A percentile compares a stretch with the other conserved stretches of the same genome.
Conservation (phyloP, 2,113 vertebrate genomes). For the Tylochromis polylepis region DNA sequence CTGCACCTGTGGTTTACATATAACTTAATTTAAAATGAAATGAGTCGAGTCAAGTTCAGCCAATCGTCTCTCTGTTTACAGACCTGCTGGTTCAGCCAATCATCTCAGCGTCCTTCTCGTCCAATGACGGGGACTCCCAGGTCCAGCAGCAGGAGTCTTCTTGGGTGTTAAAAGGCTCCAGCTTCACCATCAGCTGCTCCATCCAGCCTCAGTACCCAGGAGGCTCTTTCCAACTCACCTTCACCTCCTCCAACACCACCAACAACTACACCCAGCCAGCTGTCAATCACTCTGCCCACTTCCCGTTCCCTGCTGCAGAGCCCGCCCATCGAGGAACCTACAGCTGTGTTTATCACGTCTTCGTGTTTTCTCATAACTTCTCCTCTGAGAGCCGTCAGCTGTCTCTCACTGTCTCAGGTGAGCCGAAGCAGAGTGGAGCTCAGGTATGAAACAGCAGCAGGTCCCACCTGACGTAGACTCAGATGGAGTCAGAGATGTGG, state of each 20-base stretch:
- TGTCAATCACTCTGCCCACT: background rate
- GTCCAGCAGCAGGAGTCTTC: background rate
- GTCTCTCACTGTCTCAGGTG: background rate
- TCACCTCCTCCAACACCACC: background rate
- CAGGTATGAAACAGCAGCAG: background rate
- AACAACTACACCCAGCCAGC: background rate
- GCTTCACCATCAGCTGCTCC: background rate
- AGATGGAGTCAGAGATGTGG: accelerated
- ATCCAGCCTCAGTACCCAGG: background rate
- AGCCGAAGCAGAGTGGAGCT: background rate
- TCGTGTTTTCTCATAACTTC: background rate
- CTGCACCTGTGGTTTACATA: no score
- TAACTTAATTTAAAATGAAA: background rate
- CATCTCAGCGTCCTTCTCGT: background rate
- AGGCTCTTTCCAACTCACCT: background rate
- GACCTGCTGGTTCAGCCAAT: background rate
- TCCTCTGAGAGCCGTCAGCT: background rate
- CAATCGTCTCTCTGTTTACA: background rate
- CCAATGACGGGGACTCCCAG: background rate
- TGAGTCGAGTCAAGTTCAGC: background rate
- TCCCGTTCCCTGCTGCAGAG: background rate
- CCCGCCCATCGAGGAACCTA: background rate
- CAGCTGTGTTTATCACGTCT: background rate
- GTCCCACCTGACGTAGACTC: background rate
- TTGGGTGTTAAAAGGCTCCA: background rate